These are phyloP conservation scores for Phortica variegata DNA, from an alignment of 1,140 invertebrate genomes.

Conservation along the genomic window DNA sequence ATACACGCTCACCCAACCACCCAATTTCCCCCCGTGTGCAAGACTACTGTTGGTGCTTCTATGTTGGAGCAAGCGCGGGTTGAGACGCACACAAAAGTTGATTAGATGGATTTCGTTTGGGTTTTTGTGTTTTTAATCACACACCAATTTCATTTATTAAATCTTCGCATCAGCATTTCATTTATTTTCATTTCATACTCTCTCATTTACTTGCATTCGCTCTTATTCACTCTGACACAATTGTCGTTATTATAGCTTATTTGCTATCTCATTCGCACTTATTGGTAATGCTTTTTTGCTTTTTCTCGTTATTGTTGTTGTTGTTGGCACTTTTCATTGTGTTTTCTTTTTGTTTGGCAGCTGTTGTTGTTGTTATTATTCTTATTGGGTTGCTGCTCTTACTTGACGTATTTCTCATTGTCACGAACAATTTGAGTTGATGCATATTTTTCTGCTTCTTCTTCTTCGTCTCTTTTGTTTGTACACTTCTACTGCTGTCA, in stretches of 20 bases:
- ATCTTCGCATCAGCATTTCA: slow-evolving; percentile 57
- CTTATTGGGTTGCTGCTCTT: slow-evolving; percentile 14
- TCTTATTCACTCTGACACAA: not conserved
- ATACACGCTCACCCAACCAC: too few relatives aligned
- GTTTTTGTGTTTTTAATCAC: slow-evolving; percentile 58
- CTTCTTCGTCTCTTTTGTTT: too few relatives aligned
- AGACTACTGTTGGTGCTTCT: not conserved
- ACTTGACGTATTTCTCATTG: slow-evolving; percentile 31
- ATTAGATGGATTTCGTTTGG: slow-evolving; percentile 58
- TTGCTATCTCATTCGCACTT: too few relatives aligned
- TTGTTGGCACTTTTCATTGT: slow-evolving; percentile 15
- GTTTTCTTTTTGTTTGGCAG: slow-evolving; percentile 20
- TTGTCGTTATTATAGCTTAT: too few relatives aligned
- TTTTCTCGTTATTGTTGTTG: not conserved
- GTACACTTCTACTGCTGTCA: too few relatives aligned
- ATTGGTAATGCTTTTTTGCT: not conserved
- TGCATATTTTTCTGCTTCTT: not conserved
- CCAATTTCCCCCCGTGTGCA: too few relatives aligned
- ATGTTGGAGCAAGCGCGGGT: not conserved
- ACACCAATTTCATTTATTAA: slow-evolving; percentile 58
- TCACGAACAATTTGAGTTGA: slow-evolving; percentile 46
- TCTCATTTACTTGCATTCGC: slow-evolving; percentile 11
- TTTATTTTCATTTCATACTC: slow-evolving; percentile 33
- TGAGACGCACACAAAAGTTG: slow-evolving; percentile 43
- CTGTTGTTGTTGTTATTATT: slow-evolving; percentile 15